These are phyloP conservation scores for Lycaon pictus DNA, from an alignment of 2,113 vertebrate species.

Conservation along the genomic window DNA sequence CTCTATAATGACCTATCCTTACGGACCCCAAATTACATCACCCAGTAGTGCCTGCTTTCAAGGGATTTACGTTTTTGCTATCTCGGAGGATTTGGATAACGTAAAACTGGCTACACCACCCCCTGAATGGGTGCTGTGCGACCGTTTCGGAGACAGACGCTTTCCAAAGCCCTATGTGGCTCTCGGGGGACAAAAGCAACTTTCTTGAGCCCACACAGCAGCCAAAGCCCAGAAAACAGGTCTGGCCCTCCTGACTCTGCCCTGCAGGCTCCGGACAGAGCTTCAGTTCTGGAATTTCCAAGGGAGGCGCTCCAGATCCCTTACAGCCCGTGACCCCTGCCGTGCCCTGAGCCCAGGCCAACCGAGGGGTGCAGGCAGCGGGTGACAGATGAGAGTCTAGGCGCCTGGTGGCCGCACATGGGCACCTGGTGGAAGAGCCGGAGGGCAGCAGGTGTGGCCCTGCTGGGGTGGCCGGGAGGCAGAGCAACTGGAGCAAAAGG, in stretches of 20 bases:
- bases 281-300: background rate
- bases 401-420: background rate
- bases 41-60: background rate
- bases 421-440: background rate
- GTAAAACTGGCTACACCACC: background rate
- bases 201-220: background rate
- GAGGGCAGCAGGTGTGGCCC: fast-evolving
- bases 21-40: background rate
- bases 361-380: fast-evolving
- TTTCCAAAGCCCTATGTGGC: background rate
- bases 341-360: background rate
- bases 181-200: background rate
- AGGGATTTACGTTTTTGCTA: background rate
- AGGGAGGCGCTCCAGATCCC: background rate
- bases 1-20: background rate
- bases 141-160: fast-evolving
- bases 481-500: background rate
- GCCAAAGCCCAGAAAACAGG: background rate
- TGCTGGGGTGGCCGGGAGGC: background rate
- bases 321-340: background rate
- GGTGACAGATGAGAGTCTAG: background rate
- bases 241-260: background rate
- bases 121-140: no score
- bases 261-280: background rate
- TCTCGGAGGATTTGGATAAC: background rate